Evolutionary conservation across 2,888 invertebrate genomes (phyloP).

Genomic region (Griposia aprilina): DNA sequence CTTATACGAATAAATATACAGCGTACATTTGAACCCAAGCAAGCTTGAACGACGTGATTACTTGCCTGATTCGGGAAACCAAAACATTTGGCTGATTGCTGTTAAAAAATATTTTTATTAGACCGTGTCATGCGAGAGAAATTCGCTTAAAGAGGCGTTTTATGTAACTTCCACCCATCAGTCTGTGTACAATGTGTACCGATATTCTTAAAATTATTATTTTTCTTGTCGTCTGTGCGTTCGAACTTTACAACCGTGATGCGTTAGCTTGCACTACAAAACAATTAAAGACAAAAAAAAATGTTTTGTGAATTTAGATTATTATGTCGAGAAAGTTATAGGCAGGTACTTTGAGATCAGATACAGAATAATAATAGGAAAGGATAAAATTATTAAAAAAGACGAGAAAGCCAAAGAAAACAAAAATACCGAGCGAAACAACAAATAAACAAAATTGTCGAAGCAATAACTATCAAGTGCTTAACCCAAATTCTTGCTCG

Average conservation of each 20-base stretch:
- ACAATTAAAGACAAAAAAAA: too few relatives aligned
- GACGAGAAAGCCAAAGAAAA: background rate
- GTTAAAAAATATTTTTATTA: constrained; percentile 48
- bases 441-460: constrained; percentile 40
- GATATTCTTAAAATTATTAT: background rate
- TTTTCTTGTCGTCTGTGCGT: background rate
- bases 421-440: background rate
- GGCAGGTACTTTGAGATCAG: too few relatives aligned
- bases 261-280: background rate
- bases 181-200: background rate
- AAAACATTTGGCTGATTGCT: constrained; percentile 43
- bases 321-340: background rate
- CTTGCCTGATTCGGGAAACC: constrained; percentile 44
- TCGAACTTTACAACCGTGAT: background rate
- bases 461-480: constrained; percentile 27
- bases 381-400: background rate
- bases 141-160: constrained; percentile 25
- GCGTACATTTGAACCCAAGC: constrained; percentile 44
- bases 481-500: constrained; percentile 19
- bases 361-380: background rate
- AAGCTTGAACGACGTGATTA: constrained; percentile 47
- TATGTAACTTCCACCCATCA: background rate
- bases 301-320: background rate
- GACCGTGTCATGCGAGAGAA: constrained; percentile 3
- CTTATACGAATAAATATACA: constrained; percentile 53